Evolutionary conservation across 1,140 invertebrate genomes (phyloP), one percentile per base, ranked within the genome.

Genomic region (Apis cerana): DNA sequence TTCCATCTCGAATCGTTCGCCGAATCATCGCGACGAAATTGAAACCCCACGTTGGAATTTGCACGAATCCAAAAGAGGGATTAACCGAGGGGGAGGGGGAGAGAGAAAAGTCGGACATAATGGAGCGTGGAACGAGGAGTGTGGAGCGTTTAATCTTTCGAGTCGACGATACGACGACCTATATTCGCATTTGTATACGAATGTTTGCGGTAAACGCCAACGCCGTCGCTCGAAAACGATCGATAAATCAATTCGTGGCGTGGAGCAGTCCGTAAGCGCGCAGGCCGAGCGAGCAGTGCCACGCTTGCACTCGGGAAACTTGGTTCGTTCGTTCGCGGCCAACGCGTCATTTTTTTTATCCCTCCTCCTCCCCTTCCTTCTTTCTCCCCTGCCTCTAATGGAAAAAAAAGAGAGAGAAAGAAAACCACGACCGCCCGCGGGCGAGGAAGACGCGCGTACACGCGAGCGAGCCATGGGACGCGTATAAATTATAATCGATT

Each of bases 171-270:
- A 80, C 86, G 50, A 72, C 80, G 75, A 85, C 86, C 79, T 84
- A 85, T 67, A 85, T 88, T 75, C 72, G 19, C 52, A 81, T 87
- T 88, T 81, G 82, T 87, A 48, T 56, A 81, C 56, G 82, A 87
- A 85, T 82, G 83, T 78, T 79, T 88, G 82, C 54, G 75, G 69
- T 88, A 87, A 88, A 82, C 69, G 79, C 61, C 33, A 74, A 64
- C 80, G 62, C 59, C 79, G 76, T 71, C 72, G 56, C 83, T 76
- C 75, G 75, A 83, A 48, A 88, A 88, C 80, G 84, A 88, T 88
- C 87, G 84, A 88, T 88, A 88, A 88, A 88, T 88, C 87, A 86
- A 88, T 89, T 81, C 67, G 80, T 62, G 48, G 62, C 84, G 69
- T 0, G 33, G 33, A 43, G 33, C 33, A 89, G 62, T 54, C 65